These are phyloP conservation scores for Beroe ovata DNA, from an alignment of 37 sponge, comb jelly and placozoan genomes.

Conservation along the genomic window DNA sequence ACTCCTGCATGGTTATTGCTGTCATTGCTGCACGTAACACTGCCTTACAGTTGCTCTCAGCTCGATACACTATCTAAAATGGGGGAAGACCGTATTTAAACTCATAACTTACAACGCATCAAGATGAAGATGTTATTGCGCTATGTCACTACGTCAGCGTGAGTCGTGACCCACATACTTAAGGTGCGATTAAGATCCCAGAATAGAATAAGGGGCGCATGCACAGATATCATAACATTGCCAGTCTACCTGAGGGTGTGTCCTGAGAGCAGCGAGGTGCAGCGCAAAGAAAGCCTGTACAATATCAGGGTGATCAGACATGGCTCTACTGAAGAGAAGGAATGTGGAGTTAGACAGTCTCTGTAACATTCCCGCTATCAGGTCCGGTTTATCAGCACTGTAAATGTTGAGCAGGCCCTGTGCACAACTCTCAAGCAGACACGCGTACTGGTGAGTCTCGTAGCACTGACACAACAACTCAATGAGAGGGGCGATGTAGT, in stretches of 20 bases:
- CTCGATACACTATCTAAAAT: conserved; percentile 32
- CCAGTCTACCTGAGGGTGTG: conserved; percentile 47
- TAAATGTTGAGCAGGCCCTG: conserved; percentile 58
- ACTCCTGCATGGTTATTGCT: conserved; percentile 63
- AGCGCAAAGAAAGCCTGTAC: conserved; percentile 63
- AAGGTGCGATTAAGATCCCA: too few species aligned
- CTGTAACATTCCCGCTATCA: conserved; percentile 58
- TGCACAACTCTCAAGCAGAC: conserved; percentile 45
- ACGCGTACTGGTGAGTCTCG: conserved; percentile 45
- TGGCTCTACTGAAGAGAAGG: conserved; percentile 34
- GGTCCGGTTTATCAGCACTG: conserved; percentile 24
- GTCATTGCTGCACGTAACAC: conserved; percentile 56
- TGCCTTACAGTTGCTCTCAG: conserved; percentile 60
- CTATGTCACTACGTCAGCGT: too few species aligned
- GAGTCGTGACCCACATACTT: too few species aligned
- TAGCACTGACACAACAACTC: conserved; percentile 33
- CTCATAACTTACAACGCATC: too few species aligned
- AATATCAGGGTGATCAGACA: conserved; percentile 64
- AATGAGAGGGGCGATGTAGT: conserved; percentile 9
- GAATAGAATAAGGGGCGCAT: too few species aligned
- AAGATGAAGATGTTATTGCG: too few species aligned
- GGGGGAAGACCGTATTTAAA: too few species aligned
- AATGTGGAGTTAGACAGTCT: conserved; percentile 41
- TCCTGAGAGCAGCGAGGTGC: conserved; percentile 27
- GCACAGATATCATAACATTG: too few species aligned